Evolutionary conservation across 2,113 vertebrate genomes (phyloP).

Genomic region (Nothobranchius kuhntae): DNA sequence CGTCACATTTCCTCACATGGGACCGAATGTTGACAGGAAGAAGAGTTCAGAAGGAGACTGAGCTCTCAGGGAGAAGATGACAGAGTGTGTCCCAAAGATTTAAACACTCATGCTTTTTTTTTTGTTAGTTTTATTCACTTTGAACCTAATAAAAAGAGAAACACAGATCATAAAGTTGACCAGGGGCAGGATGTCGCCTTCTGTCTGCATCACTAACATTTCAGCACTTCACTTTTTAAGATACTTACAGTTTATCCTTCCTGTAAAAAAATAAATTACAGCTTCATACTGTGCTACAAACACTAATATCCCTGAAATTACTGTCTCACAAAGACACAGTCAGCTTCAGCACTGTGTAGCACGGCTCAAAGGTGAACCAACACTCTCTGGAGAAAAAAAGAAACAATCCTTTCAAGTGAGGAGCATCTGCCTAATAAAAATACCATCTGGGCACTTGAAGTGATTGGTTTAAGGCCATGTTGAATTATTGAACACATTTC

Average conservation of each 20-base stretch:
- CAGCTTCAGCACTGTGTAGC: background rate
- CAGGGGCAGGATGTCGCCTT: fast-evolving
- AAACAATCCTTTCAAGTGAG: slow-evolving; percentile 69
- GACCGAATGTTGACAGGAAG: slow-evolving; percentile 33
- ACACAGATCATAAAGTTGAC: background rate
- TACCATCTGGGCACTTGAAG: slow-evolving; percentile 73
- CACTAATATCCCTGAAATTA: slow-evolving; percentile 51
- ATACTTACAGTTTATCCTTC: no score
- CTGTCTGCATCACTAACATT: background rate
- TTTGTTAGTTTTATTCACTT: slow-evolving; percentile 1
- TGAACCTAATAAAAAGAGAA: slow-evolving; percentile 8
- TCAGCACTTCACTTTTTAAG: no score
- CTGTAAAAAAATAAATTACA: background rate
- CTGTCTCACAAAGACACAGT: slow-evolving; percentile 51
- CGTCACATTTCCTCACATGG: slow-evolving; percentile 26
- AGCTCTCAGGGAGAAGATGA: background rate
- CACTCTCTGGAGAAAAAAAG: slow-evolving; percentile 37
- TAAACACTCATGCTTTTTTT: background rate
- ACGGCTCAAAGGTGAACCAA: slow-evolving; percentile 44
- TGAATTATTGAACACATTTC: slow-evolving; percentile 75
- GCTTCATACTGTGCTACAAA: slow-evolving; percentile 13
- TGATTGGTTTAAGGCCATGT: slow-evolving; percentile 67
- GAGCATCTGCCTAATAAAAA: slow-evolving; percentile 73
- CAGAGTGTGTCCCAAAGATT: slow-evolving; percentile 1
- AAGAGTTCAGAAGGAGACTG: background rate